Base-by-base conservation (phyloP, 2,888 invertebrate genomes). In the Petrolisthes manimaculis region DNA sequence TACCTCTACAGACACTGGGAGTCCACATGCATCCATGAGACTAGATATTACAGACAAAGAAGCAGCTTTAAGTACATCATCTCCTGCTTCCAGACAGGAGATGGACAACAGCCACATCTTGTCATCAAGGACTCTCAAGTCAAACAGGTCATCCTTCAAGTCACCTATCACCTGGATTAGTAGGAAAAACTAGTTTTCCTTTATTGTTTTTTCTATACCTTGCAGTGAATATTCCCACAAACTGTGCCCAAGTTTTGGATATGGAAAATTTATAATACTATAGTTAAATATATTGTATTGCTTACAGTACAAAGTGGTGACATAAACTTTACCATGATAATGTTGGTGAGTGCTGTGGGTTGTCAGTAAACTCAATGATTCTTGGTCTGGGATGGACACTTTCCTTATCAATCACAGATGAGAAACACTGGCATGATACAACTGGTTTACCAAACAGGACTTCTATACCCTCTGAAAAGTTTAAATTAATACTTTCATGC, bases 401-500 rank as follows among this genome's bases (percentile, higher is more conserved):
- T 14, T 75, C 78, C n/a, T 61, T 37, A 8, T 81, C 77, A 12
- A 89, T 69, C 53, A 89, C 84, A 18, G 89, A 84, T 67, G 83
- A 55, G 69, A 89, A 89, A 78, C 89, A 87, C 74, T 84, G 84
- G 67, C 61, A 69, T 51, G 75, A 24, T 18, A 81, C 86, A 83
- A 53, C 77, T 14, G 74, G 80, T n/a, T 56, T 81, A 81, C 81
- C 86, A 84, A 89, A 89, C 5, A 89, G 67, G 21, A 87, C 69
- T 54, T 89, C 86, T 56, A 80, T 83, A 18, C 86, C 89, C 18
- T 89, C 89, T 89, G 89, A 12, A 81, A 78, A 84, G 21, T 37
- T 74, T 1, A 67, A 83, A 21, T 37, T n/a, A 55, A 24, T 14
- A 61, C 14, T 55, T 24, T 5, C 24, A 71, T 71, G 18, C 14